These are phyloP conservation scores for Oscheius sp. DNA, from an alignment of 2,888 invertebrate species.

Conservation along the genomic window DNA sequence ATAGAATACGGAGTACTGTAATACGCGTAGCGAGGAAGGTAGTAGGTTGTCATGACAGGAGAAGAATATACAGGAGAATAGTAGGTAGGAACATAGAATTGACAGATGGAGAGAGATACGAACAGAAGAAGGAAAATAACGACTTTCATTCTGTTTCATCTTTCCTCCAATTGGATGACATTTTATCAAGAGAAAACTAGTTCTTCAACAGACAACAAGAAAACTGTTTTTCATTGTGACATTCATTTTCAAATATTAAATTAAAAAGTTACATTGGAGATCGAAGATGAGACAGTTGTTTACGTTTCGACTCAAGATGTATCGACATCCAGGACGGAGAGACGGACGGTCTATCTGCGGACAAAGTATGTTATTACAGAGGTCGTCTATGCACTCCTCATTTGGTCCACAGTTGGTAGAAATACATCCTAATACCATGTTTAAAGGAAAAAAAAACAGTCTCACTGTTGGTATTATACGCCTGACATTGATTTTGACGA, in stretches of 20 bases:
- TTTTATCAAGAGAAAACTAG: no score
- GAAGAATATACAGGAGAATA: no score
- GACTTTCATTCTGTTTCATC: no score
- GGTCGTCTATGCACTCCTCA: constrained; percentile 11
- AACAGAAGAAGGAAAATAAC: no score
- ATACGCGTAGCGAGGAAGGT: no score
- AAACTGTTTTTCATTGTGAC: no score
- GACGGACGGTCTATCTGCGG: constrained; percentile 8
- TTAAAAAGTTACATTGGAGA: constrained; percentile 1
- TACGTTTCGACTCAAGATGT: constrained; percentile 20
- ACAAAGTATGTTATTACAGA: constrained; percentile 12
- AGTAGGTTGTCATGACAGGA: no score
- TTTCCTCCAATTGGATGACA: no score
- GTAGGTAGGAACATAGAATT: no score
- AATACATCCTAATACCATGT: constrained; percentile 4
- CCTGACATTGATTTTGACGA: constrained; percentile 5
- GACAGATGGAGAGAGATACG: no score
- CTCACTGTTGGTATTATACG: constrained; percentile 16
- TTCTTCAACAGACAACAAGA: no score
- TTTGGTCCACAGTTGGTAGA: not conserved
- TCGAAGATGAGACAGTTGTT: constrained; percentile 25
- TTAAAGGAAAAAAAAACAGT: not conserved
- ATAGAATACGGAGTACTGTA: no score
- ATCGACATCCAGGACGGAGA: constrained; percentile 10
- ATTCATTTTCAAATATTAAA: constrained; percentile 5